Conservation (phyloP, 2,113 vertebrate genomes). For the Athene noctua region DNA sequence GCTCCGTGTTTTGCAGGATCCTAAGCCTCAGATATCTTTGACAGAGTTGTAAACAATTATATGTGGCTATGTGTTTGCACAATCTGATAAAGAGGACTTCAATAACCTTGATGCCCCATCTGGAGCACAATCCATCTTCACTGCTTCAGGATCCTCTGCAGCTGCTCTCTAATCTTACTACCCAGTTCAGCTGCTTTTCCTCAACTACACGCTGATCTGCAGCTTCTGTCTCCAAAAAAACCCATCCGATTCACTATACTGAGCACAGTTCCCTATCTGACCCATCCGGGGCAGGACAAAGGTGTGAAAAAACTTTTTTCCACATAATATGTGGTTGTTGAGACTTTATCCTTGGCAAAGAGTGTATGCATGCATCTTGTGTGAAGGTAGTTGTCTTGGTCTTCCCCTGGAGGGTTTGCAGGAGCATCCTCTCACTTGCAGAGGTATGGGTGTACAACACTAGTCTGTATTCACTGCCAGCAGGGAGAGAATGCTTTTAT, state of each 20-base stretch:
- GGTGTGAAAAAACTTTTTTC: background rate
- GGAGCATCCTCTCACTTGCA: background rate
- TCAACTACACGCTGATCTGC: background rate
- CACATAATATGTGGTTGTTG: background rate
- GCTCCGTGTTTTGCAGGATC: background rate
- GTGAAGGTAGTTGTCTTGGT: background rate
- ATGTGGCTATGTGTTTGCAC: background rate
- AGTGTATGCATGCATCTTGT: background rate
- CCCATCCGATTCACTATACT: background rate
- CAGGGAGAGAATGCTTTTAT: background rate
- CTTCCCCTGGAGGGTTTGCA: background rate
- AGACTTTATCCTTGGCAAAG: background rate
- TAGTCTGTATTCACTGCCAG: background rate
- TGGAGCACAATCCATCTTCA: background rate
- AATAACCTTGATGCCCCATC: slow-evolving; percentile 2
- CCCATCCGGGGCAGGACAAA: background rate
- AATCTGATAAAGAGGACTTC: slow-evolving; percentile 9
- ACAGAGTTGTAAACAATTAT: slow-evolving; percentile 42
- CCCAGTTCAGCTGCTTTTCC: background rate
- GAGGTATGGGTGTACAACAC: fast-evolving
- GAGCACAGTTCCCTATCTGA: background rate
- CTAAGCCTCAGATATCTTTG: slow-evolving; percentile 14
- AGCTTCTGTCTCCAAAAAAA: background rate
- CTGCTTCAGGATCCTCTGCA: background rate
- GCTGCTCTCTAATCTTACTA: background rate